Evolutionary conservation across 2,888 invertebrate species (phyloP), one percentile per base, ranked within the genome.

Genomic region (Timandra comae): DNA sequence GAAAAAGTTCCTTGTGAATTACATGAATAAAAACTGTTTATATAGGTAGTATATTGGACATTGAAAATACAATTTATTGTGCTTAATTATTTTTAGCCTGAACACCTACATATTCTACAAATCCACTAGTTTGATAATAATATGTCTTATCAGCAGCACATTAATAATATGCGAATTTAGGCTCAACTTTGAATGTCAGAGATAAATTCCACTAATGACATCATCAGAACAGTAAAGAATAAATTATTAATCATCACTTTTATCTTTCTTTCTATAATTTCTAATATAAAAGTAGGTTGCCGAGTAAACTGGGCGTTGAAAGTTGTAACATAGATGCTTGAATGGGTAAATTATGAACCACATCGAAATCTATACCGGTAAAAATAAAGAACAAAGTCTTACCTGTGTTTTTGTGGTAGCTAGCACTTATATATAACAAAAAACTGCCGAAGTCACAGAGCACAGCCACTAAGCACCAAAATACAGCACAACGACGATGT

Each of bases 401-500:
- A 84, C 84, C 67, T 84, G 79, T 52, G 63, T 50, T 50, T 57
- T 65, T 61, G 57, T 58, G 59, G n/a, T 54, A 56, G 46, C 46
- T 73, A 67, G 67, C 73, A 66, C 70, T 63, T 63, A 68, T 53
- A 42, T 61, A 49, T 59, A 66, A 63, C 56, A 56, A 72, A 65
- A 65, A 57, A 56, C 65, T 53, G 52, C 55, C 56, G 71, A 50
- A 68, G 63, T 58, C 77, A 79, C 80, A 72, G 59, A 60, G 62
- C 63, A 78, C 80, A 68, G 65, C 66, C 74, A 80, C 73, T 75
- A 72, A 65, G 74, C 79, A 84, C 82, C 69, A 78, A 79, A 73
- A 70, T 75, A 75, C 61, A 72, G 73, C 74, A 79, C 78, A 64
- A 68, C 46, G 67, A 57, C 49, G 59, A 60, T 59, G 57, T 60